Evolutionary conservation across 2,888 invertebrate genomes (phyloP), one percentile per base, ranked within the genome.

Genomic region (Eurytoma californica): DNA sequence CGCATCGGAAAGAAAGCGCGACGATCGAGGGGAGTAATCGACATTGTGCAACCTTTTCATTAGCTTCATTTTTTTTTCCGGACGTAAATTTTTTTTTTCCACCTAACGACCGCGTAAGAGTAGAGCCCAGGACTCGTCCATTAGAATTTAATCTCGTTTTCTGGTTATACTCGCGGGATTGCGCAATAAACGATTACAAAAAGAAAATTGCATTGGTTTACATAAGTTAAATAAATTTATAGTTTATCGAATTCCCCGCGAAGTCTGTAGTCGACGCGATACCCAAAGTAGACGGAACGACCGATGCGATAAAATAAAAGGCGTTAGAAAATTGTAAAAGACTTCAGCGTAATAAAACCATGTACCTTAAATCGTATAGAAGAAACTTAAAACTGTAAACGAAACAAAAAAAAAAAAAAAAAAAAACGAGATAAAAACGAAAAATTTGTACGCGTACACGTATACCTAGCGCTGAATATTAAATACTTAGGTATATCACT

Each of bases 401-500:
- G 2, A 16, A 30, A 55, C 5, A 55, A 30, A 30, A 16, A 16
- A 53, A 69, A 39, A n/a, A 39, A 39, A 20, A 39, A 57, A 57
- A 20, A 39, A 30, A 14, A 30, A 20, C 3, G n/a, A 84, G 82
- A n/a, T n/a, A n/a, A n/a, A 85, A 65, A 79, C 77, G 18, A 16
- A 12, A 72, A 72, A 66, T 69, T 57, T 70, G 76, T 77, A 70
- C 57, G 57, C 60, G 57, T 60, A 68, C 39, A n/a, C 30, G 74
- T 72, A 84, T 85, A 83, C 82, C 78, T 85, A 85, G 83, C 83
- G 84, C 85, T 85, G 85, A 83, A 84, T 85, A 86, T 83, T 82
- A 84, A 84, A 85, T 85, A 84, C 86, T 87, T 86, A 87, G 86
- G 85, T 86, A 87, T 85, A 86, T 87, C 87, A 87, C 87, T 87